Evolutionary conservation across 2,797 vertebrate species (phyloP).

Genomic region (Girardinus metallicus): DNA sequence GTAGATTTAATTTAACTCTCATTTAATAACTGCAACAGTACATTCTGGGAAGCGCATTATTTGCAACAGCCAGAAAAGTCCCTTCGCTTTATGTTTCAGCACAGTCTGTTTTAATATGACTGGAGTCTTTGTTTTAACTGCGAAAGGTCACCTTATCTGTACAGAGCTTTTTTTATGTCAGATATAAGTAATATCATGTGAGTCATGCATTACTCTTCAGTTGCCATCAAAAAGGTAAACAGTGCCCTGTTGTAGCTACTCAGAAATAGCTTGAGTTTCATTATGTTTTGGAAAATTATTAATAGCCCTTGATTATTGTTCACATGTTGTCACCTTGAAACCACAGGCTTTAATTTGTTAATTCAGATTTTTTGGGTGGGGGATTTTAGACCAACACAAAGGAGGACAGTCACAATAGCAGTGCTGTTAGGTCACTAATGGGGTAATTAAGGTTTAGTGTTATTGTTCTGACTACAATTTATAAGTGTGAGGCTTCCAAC

Average conservation of each 20-base stretch:
- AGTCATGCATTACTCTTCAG: conserved; percentile 24
- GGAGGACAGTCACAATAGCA: not conserved
- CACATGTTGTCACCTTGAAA: not conserved
- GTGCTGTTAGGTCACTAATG: not conserved
- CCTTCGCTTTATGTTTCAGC: not conserved
- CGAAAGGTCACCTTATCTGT: conserved; percentile 9
- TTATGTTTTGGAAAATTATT: not conserved
- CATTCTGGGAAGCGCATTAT: conserved; percentile 20
- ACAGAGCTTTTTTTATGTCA: not conserved
- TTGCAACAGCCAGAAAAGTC: conserved; percentile 10
- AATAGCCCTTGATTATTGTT: not conserved
- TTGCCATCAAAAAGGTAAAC: conserved; percentile 1
- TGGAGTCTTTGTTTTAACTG: conserved; percentile 25
- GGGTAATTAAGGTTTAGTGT: not conserved
- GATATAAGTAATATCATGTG: conserved; percentile 22
- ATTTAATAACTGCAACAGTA: conserved; percentile 24
- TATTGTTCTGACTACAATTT: not conserved
- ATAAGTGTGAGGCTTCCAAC: not conserved
- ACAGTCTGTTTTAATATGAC: conserved; percentile 21
- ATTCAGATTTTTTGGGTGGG: not conserved
- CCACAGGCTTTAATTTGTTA: not conserved
- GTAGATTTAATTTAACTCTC: conserved; percentile 10
- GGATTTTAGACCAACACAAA: not conserved
- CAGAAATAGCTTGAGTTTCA: conserved; percentile 7
- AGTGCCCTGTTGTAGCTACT: not conserved